These are phyloP conservation scores for Volucella inflata DNA, from an alignment of 2,888 invertebrate genomes.

Conservation along the genomic window DNA sequence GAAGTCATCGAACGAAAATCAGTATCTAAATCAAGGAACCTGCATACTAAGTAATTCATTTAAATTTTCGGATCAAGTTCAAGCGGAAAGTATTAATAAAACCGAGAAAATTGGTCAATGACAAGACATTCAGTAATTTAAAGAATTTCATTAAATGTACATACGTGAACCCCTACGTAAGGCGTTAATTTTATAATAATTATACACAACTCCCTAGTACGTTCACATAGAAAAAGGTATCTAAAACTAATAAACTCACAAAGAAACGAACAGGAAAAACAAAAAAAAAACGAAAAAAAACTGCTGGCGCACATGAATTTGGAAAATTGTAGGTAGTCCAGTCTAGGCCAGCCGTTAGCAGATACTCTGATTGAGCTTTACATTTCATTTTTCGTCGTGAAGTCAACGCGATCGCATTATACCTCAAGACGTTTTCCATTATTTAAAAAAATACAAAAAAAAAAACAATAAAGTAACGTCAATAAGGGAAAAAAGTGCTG, in stretches of 20 bases:
- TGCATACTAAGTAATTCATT: too few relatives aligned
- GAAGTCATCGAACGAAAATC: too few relatives aligned
- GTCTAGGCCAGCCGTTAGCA: conserved; percentile 43
- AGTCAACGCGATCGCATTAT: conserved; percentile 59
- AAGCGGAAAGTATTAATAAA: neutral
- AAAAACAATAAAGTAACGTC: conserved; percentile 2
- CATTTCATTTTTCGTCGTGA: conserved; percentile 61
- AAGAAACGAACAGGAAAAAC: too few relatives aligned
- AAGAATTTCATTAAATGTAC: conserved; percentile 14
- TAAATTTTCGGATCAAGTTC: conserved; percentile 19
- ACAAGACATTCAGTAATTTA: conserved; percentile 2
- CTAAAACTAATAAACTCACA: neutral
- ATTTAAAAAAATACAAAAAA: neutral
- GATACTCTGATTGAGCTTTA: conserved; percentile 36
- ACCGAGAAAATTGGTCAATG: neutral
- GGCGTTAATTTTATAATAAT: neutral
- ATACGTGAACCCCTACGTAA: neutral
- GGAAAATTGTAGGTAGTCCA: conserved; percentile 20
- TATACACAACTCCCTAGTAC: neutral
- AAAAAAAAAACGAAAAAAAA: neutral
- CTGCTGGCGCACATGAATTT: conserved; percentile 21
- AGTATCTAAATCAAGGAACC: too few relatives aligned
- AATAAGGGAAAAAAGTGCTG: conserved; percentile 53
- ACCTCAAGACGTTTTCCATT: conserved; percentile 26
- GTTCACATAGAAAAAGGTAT: neutral